A percentile compares a stretch with the other conserved stretches of the same genome.
Evolutionary conservation across 1,140 invertebrate genomes (phyloP).

Genomic region (Sminthurides bifidus): DNA sequence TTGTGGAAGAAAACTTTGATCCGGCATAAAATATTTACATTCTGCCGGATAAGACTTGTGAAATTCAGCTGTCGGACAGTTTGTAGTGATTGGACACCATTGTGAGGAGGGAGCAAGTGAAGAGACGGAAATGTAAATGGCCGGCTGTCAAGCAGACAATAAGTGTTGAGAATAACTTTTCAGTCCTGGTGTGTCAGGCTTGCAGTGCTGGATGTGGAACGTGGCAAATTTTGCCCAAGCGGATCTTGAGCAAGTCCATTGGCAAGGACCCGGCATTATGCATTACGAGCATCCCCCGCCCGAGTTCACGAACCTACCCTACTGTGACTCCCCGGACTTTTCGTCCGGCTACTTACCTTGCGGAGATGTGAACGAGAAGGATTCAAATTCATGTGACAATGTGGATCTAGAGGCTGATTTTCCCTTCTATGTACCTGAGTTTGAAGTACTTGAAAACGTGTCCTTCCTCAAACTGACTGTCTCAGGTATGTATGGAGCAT

Average conservation of each 20-base stretch:
- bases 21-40: too few species aligned
- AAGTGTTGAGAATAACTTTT: not conserved
- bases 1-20: too few species aligned
- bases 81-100: too few species aligned
- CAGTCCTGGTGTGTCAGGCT: not conserved
- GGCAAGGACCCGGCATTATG: too few species aligned
- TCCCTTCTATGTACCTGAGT: conserved; percentile 7
- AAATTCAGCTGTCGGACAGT: too few species aligned
- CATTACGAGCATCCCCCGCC: too few species aligned
- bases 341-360: conserved; percentile 1
- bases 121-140: too few species aligned
- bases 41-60: too few species aligned
- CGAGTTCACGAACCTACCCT: too few species aligned
- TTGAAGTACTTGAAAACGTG: conserved; percentile 1
- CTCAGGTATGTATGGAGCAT: too few species aligned
- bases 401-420: conserved; percentile 2
- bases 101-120: too few species aligned
- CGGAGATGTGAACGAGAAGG: conserved; percentile 2
- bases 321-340: conserved; percentile 8
- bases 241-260: not conserved
- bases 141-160: not conserved
- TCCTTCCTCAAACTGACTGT: not conserved
- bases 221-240: not conserved
- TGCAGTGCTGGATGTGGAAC: not conserved
- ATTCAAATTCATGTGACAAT: not conserved